These are phyloP conservation scores for Montipora efflorescens DNA, from an alignment of 64 coral and sea anemone genomes.

Conservation along the genomic window DNA sequence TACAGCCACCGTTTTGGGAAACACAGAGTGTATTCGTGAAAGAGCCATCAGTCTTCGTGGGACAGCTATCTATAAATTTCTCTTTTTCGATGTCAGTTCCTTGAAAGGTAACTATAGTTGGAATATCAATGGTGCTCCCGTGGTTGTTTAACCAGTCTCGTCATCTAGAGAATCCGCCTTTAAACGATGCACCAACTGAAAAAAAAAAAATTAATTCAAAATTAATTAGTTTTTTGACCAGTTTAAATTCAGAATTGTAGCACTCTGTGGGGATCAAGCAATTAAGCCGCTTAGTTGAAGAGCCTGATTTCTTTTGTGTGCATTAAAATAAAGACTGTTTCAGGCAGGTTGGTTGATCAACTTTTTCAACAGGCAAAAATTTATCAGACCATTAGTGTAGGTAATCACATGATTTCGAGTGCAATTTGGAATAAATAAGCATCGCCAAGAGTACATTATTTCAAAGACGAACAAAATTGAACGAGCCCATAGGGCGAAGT, in stretches of 20 bases:
- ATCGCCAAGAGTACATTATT: no score
- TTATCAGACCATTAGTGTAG: no score
- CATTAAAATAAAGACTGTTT: no score
- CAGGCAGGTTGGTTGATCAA: no score
- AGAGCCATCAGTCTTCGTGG: background rate
- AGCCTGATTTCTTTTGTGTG: no score
- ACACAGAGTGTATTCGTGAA: background rate
- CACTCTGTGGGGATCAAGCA: background rate
- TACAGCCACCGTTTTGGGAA: conserved; percentile 1
- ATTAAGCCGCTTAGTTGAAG: background rate
- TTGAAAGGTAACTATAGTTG: background rate
- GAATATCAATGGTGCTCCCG: background rate
- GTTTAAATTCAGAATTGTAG: no score
- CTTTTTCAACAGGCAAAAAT: no score
- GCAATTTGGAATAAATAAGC: no score
- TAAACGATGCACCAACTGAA: background rate
- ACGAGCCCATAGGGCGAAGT: no score
- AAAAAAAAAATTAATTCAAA: background rate
- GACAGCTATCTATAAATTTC: background rate
- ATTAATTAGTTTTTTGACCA: no score
- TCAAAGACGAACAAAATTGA: no score
- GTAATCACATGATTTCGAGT: no score
- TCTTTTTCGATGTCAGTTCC: background rate
- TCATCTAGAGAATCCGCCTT: background rate
- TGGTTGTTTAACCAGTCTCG: background rate